These are phyloP conservation scores for Meghimatium bilineatum DNA, from an alignment of 2,888 invertebrate genomes.

Conservation along the genomic window DNA sequence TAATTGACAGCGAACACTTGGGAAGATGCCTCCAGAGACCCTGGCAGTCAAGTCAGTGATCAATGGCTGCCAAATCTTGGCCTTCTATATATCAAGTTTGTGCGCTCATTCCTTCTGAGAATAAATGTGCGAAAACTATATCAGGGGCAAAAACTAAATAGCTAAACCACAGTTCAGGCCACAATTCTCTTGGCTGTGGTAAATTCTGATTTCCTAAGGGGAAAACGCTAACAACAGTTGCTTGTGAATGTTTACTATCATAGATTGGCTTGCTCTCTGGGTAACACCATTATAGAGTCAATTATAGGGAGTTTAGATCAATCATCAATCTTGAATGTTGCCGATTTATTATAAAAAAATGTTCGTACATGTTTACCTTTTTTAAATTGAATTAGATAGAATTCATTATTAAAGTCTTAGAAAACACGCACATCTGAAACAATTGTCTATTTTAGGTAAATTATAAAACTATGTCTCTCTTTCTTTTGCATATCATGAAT, in stretches of 20 bases:
- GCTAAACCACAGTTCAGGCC: neutral
- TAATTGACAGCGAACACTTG: neutral
- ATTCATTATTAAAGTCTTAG: no score
- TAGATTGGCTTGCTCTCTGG: neutral
- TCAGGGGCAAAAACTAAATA: neutral
- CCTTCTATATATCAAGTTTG: neutral
- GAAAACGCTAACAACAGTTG: neutral
- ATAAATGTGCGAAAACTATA: neutral
- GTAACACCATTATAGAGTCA: neutral
- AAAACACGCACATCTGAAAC: no score
- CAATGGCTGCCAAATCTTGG: neutral
- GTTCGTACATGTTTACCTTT: no score
- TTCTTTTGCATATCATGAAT: no score
- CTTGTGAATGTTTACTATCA: no score
- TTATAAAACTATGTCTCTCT: no score
- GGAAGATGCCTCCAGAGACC: neutral
- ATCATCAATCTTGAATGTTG: neutral
- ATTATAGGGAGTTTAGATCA: neutral
- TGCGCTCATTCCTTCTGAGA: neutral
- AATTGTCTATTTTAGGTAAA: no score
- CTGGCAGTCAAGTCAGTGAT: neutral
- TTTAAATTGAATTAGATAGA: no score
- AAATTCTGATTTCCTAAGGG: constrained; percentile 4
- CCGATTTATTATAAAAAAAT: no score
- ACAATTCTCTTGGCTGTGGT: neutral